Evolutionary conservation across 1,140 invertebrate species (phyloP), one percentile per base, ranked within the genome.

Genomic region (Magallana angulata): DNA sequence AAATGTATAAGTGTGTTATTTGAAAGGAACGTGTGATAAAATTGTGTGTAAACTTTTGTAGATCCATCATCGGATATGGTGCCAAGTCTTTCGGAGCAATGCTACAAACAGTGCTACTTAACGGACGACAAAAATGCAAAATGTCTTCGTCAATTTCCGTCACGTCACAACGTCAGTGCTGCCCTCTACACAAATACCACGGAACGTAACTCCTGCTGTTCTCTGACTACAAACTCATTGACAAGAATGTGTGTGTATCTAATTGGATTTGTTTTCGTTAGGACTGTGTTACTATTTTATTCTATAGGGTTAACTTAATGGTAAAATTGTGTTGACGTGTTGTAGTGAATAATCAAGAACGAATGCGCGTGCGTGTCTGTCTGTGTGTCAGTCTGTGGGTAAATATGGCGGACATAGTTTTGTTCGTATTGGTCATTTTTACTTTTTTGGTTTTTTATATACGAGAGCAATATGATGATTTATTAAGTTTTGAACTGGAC

Each of bases 51-150:
- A 48, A 48, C 36, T 3, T 48, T 12, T 76, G 24, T 76, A 76
- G 68, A 76, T 76, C 68, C 68, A 76, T 76, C 68, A 76, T 76
- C 68, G 68, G 68, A 76, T 76, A 76, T 76, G 68, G 68, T 76
- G 68, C 68, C 68, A 76, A 76, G 68, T 76, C 68, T 76, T 76
- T 76, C 68, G 68, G 68, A 76, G 68, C 68, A 76, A 76, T 76
- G 68, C 36, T 76, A 76, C 68, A 76, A 76, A 76, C 68, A 76
- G 68, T 76, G 68, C 36, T 76, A 76, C 36, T 76, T 76, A 76
- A 76, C 68, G 36, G 68, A 76, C 68, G 68, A 76, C 18, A 76
- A 76, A 30, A 76, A 76, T 76, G 68, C 68, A 76, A 76, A 76
- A 76, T 76, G 68, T 76, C 68, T 76, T 76, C 68, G 68, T 76